These are phyloP conservation scores for Galemys pyrenaicus DNA, from an alignment of 2,113 vertebrate species.

Conservation along the genomic window DNA sequence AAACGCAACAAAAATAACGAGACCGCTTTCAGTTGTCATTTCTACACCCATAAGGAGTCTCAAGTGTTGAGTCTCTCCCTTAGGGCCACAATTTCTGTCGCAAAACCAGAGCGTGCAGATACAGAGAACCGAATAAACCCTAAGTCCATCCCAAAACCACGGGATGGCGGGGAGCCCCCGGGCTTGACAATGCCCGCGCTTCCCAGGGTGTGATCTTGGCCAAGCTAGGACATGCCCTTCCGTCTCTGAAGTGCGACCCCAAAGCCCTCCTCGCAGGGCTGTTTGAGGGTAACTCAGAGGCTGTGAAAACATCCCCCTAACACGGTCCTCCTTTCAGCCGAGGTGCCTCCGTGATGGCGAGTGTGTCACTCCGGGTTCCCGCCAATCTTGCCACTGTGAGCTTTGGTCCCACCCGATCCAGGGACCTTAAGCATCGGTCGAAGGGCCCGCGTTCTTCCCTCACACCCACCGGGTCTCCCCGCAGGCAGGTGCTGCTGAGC, in stretches of 20 bases:
- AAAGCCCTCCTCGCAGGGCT: not conserved
- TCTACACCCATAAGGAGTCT: not conserved
- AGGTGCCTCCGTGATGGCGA: no score
- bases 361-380: not conserved
- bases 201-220: not conserved
- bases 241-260: no score
- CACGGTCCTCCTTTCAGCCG: not conserved
- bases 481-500: not conserved
- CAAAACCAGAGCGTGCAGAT: not conserved
- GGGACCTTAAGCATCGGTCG: not conserved
- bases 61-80: not conserved
- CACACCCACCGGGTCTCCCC: no score
- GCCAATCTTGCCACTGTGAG: not conserved
- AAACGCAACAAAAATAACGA: no score
- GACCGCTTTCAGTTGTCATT: not conserved
- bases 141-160: not conserved
- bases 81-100: not conserved
- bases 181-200: not conserved
- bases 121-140: not conserved
- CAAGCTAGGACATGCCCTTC: not conserved
- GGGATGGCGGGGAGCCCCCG: not conserved
- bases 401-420: not conserved
- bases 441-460: not conserved
- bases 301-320: not conserved
- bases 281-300: not conserved